Base-by-base conservation (phyloP, 2,888 invertebrate genomes). In the Agrochola lota region DNA sequence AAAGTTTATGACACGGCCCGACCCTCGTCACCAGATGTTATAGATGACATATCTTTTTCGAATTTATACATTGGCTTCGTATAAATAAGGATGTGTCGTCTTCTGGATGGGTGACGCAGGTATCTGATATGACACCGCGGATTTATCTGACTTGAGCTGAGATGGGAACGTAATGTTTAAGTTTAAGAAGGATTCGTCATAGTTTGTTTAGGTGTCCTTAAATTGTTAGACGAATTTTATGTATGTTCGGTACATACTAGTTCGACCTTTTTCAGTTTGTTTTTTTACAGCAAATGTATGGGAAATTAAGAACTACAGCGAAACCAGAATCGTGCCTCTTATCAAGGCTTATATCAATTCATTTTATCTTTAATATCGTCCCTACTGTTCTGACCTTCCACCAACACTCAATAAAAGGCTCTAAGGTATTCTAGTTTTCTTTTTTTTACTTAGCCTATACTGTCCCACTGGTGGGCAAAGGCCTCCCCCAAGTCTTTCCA, bases 11-110 rank as follows among this genome's bases (percentile, higher is more conserved):
- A 88, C 89, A 78, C 55, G 77, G 87, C 83, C 86, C 85, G 91
- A 95, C 95, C 95, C 95, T 95, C 91, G 93, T 95, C 95, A 94
- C 83, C 60, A 79, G 81, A 90, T 79, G 89, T 90, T 90, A 90
- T 88, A 87, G 82, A 87, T 89, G 91, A 90, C 90, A 91, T 85
- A 89, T 90, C 87, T 91, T 90, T 91, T 90, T 89, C 80, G 77
- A 87, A 82, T 87, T 85, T 85, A 83, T 85, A 89, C 78, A 78
- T 85, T 82, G 78, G 78, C 72, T 78, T 75, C 72, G 66, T 81
- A 77, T 85, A 81, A 84, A 85, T 84, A 85, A 71, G 74, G 82
- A 81, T 73, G 60, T 85, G 86, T 88, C 86, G 84, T 86, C 85
- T 84, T 87, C 88, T 87, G 86, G 84, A 87, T 87, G 88, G 87